Evolutionary conservation across 2,113 vertebrate genomes (phyloP).

Genomic region (Chamaea fasciata): DNA sequence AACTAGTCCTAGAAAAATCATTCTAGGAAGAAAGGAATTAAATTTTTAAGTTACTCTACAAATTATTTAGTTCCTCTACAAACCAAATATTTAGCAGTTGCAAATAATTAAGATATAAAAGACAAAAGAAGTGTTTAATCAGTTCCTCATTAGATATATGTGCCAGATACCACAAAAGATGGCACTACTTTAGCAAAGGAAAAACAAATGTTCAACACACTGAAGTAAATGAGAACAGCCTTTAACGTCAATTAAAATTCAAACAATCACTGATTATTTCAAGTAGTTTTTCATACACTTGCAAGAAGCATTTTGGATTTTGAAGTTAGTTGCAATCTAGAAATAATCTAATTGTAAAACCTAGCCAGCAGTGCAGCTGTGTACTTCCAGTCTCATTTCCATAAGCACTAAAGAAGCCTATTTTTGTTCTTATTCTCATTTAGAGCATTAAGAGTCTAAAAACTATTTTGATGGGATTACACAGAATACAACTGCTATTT

Average conservation of each 20-base stretch:
- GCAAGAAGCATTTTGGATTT: not conserved
- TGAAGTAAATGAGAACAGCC: not conserved
- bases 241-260: not conserved
- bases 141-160: not conserved
- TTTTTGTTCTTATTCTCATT: conserved; percentile 14
- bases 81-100: not conserved
- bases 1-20: not conserved
- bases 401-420: not conserved
- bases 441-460: not conserved
- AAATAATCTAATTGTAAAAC: conserved; percentile 14
- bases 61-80: not conserved
- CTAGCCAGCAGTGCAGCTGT: not conserved
- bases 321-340: not conserved
- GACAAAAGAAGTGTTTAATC: not conserved
- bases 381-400: not conserved
- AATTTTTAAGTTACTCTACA: not conserved
- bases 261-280: not conserved
- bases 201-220: not conserved
- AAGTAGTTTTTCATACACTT: not conserved
- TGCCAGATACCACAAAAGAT: not conserved
- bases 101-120: not conserved
- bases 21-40: not conserved
- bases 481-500: not conserved
- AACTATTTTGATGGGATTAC: not conserved
- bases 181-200: not conserved